Evolutionary conservation across 1,140 invertebrate genomes (phyloP).

Genomic region (Leptinotarsa lineolata): DNA sequence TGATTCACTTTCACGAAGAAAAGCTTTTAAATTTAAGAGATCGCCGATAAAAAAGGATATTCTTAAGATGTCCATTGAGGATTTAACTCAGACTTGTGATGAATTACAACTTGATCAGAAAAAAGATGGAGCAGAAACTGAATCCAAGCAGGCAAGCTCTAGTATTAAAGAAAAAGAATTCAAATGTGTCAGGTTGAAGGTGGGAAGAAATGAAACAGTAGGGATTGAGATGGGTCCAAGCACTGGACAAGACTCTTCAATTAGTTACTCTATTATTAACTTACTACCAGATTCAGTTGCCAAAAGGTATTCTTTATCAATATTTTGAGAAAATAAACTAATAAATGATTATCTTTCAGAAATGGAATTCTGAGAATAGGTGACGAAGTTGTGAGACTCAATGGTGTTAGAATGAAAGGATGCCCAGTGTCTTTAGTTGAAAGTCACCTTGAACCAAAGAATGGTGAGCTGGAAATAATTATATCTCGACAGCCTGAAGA

Average conservation of each 20-base stretch:
- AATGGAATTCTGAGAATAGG: slow-evolving; percentile 77
- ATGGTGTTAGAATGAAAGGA: slow-evolving; percentile 77
- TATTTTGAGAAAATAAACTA: slow-evolving; percentile 3
- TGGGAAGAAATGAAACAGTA: slow-evolving; percentile 60
- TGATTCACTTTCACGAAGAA: slow-evolving; percentile 23
- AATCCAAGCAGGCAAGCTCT: not conserved
- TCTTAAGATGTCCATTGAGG: slow-evolving; percentile 30
- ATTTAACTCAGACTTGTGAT: slow-evolving; percentile 33
- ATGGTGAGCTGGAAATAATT: slow-evolving; percentile 49
- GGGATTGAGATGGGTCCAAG: slow-evolving; percentile 66
- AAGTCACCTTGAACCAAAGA: slow-evolving; percentile 36
- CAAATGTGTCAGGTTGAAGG: slow-evolving; percentile 57
- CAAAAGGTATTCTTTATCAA: slow-evolving; percentile 57
- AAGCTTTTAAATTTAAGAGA: slow-evolving; percentile 30
- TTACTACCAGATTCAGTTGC: slow-evolving; percentile 63
- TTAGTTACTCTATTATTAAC: slow-evolving; percentile 65
- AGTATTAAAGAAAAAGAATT: slow-evolving; percentile 47
- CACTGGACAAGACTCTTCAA: slow-evolving; percentile 52
- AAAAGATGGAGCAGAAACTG: not conserved
- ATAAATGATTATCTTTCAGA: slow-evolving; percentile 56
- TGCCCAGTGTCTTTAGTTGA: slow-evolving; percentile 63
- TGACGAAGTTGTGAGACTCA: slow-evolving; percentile 84
- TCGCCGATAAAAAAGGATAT: slow-evolving; percentile 21
- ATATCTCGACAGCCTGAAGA: slow-evolving; percentile 36
- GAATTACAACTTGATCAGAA: slow-evolving; percentile 28